These are phyloP conservation scores for Creontiades dilutus DNA, from an alignment of 2,888 invertebrate genomes.

Conservation along the genomic window DNA sequence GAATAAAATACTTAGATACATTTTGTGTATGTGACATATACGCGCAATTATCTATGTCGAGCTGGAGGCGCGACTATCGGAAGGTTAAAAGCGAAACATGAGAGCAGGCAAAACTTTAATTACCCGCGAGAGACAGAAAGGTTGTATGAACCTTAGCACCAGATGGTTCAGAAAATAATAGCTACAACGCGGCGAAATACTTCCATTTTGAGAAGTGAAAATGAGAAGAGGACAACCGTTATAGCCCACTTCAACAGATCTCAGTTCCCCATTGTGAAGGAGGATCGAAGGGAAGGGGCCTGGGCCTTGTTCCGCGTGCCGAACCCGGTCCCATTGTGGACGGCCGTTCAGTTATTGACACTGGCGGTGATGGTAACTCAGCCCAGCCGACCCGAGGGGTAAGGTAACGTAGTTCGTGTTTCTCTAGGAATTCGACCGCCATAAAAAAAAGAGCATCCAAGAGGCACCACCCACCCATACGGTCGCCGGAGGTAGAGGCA, in stretches of 20 bases:
- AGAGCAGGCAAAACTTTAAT: no score
- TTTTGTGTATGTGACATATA: no score
- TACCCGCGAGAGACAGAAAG: no score
- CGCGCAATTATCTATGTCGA: no score
- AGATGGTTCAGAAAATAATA: no score
- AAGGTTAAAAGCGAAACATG: no score
- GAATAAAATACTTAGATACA: no score
- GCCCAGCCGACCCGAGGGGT: not conserved
- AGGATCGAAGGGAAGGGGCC: not conserved
- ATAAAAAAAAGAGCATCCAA: not conserved
- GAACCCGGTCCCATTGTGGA: not conserved
- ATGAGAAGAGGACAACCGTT: conserved; percentile 47
- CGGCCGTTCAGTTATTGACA: conserved; percentile 24
- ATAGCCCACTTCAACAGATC: conserved; percentile 53
- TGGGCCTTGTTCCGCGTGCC: conserved; percentile 33
- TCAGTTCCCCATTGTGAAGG: conserved; percentile 22
- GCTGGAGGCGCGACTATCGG: no score
- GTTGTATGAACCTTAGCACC: no score
- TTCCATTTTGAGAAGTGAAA: conserved; percentile 29
- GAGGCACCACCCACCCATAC: not conserved
- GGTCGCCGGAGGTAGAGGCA: not conserved
- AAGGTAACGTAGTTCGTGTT: conserved; percentile 33
- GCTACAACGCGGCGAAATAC: not conserved
- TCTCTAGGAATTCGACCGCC: conserved; percentile 1
- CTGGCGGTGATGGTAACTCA: not conserved